These are phyloP conservation scores for Crocallis elinguaria DNA, from an alignment of 2,888 invertebrate species.

Conservation along the genomic window DNA sequence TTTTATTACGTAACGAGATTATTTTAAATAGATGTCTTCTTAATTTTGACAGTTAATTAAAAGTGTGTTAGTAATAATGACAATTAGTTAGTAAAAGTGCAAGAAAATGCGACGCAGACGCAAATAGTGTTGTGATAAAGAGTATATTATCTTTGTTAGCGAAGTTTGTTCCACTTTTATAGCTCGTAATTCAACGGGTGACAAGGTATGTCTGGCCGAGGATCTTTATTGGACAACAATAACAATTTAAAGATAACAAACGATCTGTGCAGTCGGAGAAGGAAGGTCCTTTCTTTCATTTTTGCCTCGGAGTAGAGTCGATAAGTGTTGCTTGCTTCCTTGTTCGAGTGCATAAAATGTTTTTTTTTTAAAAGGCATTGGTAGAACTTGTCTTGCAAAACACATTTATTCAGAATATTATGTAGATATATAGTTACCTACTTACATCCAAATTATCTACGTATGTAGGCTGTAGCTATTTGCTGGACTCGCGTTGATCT, in stretches of 20 bases:
- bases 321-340: too few species aligned
- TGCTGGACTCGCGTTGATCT: too few species aligned
- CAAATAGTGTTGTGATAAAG: conserved; percentile 71
- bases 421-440: too few species aligned
- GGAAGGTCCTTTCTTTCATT: neutral
- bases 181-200: conserved; percentile 50
- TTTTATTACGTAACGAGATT: neutral
- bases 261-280: neutral
- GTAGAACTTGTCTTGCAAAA: too few species aligned
- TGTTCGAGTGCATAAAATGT: too few species aligned
- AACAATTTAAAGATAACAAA: neutral
- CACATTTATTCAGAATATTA: too few species aligned
- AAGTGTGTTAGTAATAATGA: conserved; percentile 12
- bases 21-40: neutral
- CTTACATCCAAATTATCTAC: too few species aligned
- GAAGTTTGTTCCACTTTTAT: conserved; percentile 66
- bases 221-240: conserved; percentile 31
- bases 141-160: conserved; percentile 67
- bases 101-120: conserved; percentile 72
- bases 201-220: conserved; percentile 55
- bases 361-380: too few species aligned
- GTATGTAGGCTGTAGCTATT: too few species aligned
- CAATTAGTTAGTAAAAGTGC: conserved; percentile 38
- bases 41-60: neutral
- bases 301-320: too few species aligned